Percentiles rank a stretch among this genome's conserved stretches.
These are phyloP conservation scores for Drosophila nannoptera DNA, from an alignment of 1,140 invertebrate genomes.

Conservation along the genomic window DNA sequence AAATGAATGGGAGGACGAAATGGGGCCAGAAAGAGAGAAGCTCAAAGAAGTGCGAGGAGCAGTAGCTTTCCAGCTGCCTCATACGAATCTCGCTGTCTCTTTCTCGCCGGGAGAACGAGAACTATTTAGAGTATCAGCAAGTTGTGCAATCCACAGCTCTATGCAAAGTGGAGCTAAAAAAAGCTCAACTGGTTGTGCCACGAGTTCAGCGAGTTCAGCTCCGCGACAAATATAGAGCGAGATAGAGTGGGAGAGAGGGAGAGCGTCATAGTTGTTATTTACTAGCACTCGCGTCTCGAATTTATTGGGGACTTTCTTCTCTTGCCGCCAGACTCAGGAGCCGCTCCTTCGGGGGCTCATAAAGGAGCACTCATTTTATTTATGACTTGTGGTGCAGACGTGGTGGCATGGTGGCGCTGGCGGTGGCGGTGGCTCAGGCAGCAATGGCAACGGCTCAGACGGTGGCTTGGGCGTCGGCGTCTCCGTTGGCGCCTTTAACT, in stretches of 20 bases:
- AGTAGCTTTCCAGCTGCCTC: too few species aligned
- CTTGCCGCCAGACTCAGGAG: not conserved
- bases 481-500: constrained; percentile 25
- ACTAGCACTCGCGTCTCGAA: not conserved
- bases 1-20: not conserved
- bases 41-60: too few species aligned
- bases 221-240: not conserved
- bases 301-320: constrained; percentile 29
- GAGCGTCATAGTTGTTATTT: not conserved
- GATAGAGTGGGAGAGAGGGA: not conserved
- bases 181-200: too few species aligned
- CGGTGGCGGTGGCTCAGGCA: not conserved
- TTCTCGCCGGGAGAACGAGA: too few species aligned
- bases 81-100: too few species aligned
- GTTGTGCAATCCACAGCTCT: too few species aligned
- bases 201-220: not conserved
- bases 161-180: too few species aligned
- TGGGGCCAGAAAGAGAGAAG: too few species aligned
- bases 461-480: not conserved
- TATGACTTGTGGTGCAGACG: constrained; percentile 40
- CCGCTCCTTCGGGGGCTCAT: constrained; percentile 39
- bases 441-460: too few species aligned
- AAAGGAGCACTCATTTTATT: constrained; percentile 56
- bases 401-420: not conserved
- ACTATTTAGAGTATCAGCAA: too few species aligned